Evolutionary conservation across 1,140 invertebrate species (phyloP).

Genomic region (Formica exsecta): DNA sequence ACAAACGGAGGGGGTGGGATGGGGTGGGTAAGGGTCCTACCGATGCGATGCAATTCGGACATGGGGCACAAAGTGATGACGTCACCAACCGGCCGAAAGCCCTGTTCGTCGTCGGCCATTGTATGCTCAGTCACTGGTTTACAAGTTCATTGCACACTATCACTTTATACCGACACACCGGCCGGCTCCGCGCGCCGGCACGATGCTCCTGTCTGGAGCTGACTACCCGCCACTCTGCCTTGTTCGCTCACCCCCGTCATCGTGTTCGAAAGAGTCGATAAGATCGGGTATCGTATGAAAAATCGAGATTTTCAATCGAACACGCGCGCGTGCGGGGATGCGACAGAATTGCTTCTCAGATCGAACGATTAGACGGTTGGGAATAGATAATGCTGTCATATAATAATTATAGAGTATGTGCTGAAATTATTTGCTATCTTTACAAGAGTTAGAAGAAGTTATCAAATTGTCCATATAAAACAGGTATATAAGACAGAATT

Average conservation of each 20-base stretch:
- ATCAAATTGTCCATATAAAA: background rate
- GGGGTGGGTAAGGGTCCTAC: conserved; percentile 71
- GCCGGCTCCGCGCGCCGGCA: conserved; percentile 52
- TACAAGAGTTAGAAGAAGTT: background rate
- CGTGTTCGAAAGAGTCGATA: conserved; percentile 51
- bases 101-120: conserved; percentile 77
- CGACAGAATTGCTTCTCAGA: background rate
- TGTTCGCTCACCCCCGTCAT: conserved; percentile 31
- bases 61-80: conserved; percentile 82
- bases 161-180: conserved; percentile 76
- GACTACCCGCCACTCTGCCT: conserved; percentile 40
- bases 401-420: background rate
- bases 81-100: conserved; percentile 80
- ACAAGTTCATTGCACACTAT: conserved; percentile 81
- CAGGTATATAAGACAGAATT: too few relatives aligned
- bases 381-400: background rate
- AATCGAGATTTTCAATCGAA: conserved; percentile 54
- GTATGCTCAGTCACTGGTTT: conserved; percentile 81
- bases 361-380: background rate
- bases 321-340: background rate
- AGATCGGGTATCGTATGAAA: conserved; percentile 56
- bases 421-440: background rate
- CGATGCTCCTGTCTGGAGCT: conserved; percentile 41
- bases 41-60: conserved; percentile 82
- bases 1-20: conserved; percentile 73